Conservation (phyloP, 2,888 invertebrate species). For the Plutella xylostella region DNA sequence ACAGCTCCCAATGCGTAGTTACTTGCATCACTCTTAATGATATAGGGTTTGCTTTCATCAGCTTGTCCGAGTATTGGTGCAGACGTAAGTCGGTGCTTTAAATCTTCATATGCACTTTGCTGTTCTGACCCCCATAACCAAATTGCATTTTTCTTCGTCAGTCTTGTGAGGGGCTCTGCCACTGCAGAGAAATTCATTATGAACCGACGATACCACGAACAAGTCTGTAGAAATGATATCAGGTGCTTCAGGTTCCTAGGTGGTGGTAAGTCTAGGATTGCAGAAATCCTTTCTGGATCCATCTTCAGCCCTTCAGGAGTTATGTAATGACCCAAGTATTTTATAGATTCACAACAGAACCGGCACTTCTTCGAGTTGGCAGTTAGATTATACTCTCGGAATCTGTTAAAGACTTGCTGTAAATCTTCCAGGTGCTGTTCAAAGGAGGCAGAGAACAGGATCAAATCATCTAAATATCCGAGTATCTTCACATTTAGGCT, state of each 20-base stretch:
- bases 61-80: constrained; percentile 23
- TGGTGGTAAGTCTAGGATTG: constrained; percentile 19
- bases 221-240: too few species aligned
- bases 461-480: constrained; percentile 28
- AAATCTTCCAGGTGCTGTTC: constrained; percentile 23
- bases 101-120: too few species aligned
- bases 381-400: constrained; percentile 21
- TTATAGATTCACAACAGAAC: constrained; percentile 15
- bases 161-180: too few species aligned
- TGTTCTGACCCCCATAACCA: constrained; percentile 17
- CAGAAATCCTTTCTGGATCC: constrained; percentile 25
- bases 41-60: constrained; percentile 16
- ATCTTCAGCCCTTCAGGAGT: constrained; percentile 20
- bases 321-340: constrained; percentile 26
- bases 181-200: too few species aligned
- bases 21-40: constrained; percentile 25
- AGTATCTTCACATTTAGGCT: constrained; percentile 18
- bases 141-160: too few species aligned
- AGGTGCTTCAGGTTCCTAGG: constrained; percentile 22
- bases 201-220: too few species aligned
- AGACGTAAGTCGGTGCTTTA: constrained; percentile 13
- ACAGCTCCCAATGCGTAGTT: constrained; percentile 24
- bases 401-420: constrained; percentile 18
- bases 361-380: constrained; percentile 25
- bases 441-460: constrained; percentile 21